Evolutionary conservation across 2,797 vertebrate genomes (phyloP).

Genomic region (Oreochromis mossambicus): DNA sequence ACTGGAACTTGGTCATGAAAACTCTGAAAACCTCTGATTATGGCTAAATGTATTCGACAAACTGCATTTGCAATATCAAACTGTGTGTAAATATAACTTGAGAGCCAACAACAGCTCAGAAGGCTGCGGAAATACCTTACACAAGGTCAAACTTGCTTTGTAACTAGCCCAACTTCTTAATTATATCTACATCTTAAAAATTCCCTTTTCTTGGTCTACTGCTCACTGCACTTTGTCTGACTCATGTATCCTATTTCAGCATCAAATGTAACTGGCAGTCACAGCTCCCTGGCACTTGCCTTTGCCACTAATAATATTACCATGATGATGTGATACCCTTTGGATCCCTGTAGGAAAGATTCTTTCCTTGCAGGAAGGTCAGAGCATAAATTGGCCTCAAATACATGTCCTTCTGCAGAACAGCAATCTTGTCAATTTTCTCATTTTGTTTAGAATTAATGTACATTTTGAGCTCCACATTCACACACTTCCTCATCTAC

Average conservation of each 20-base stretch:
- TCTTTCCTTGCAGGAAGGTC: constrained; percentile 17
- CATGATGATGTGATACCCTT: constrained; percentile 35
- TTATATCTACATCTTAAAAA: background rate
- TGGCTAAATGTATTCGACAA: background rate
- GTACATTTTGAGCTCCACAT: background rate
- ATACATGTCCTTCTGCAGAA: background rate
- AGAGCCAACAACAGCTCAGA: background rate
- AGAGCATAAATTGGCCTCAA: background rate
- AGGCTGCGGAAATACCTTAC: background rate
- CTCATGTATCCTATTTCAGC: constrained; percentile 6
- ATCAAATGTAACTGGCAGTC: constrained; percentile 5
- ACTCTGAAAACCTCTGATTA: background rate
- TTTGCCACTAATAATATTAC: constrained; percentile 26
- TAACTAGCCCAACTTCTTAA: background rate
- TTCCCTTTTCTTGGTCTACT: background rate
- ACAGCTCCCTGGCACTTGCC: background rate
- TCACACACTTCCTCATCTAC: background rate
- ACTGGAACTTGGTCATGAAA: background rate
- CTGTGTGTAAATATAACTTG: background rate
- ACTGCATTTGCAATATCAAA: background rate
- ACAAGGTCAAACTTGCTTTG: background rate
- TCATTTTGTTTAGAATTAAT: constrained; percentile 1
- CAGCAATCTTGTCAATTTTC: background rate
- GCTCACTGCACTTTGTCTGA: background rate
- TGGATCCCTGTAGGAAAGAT: constrained; percentile 29